Evolutionary conservation across 2,797 vertebrate species (phyloP).

Genomic region (Melanotaenia parkinsoni): DNA sequence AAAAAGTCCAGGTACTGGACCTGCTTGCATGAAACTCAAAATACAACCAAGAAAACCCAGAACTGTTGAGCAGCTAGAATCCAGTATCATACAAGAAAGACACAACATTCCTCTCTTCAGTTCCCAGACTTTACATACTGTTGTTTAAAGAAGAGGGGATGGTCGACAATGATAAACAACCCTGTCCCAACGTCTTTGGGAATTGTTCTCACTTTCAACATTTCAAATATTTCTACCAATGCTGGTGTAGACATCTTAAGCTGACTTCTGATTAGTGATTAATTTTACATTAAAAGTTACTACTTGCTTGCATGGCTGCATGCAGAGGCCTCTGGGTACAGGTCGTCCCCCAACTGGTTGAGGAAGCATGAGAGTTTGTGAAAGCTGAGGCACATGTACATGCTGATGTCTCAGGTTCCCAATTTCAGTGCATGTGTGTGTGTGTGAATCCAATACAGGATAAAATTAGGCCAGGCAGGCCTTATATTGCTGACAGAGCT

Average conservation of each 20-base stretch:
- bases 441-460: constrained; percentile 80
- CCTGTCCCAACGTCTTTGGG: background rate
- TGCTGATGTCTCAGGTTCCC: constrained; percentile 76
- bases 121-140: background rate
- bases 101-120: background rate
- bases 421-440: constrained; percentile 49
- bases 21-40: background rate
- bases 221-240: no score
- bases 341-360: constrained; percentile 31
- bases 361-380: constrained; percentile 43
- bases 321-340: constrained; percentile 31
- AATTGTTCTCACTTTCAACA: background rate
- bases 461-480: constrained; percentile 86
- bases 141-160: background rate
- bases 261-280: constrained; percentile 6
- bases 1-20: background rate
- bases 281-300: constrained; percentile 19
- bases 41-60: no score
- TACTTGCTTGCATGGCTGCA: constrained; percentile 1
- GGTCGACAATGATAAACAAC: background rate
- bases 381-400: constrained; percentile 64
- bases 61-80: no score
- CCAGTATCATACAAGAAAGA: no score
- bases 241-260: no score
- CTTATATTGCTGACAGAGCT: constrained; percentile 84